Conservation (phyloP, 2,888 invertebrate genomes). For the Amiota communis region DNA sequence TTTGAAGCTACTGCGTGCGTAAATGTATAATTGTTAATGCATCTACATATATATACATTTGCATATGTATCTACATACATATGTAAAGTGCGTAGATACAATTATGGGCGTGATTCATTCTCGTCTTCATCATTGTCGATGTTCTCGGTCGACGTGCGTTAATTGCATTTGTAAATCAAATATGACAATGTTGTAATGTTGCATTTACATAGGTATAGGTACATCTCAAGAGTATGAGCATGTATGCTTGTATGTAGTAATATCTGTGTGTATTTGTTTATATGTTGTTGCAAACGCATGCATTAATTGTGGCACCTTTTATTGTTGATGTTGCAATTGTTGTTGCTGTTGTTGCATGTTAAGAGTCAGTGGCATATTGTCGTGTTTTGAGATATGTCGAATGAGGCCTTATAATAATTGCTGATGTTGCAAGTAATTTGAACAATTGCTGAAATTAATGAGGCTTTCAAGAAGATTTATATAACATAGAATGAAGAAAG, state of each 20-base stretch:
- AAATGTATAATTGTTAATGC: conserved; percentile 9
- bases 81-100: too few species aligned
- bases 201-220: conserved; percentile 46
- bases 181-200: conserved; percentile 57
- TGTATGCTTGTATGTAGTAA: conserved; percentile 61
- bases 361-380: background rate
- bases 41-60: conserved; percentile 7
- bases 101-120: too few species aligned
- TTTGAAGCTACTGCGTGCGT: background rate
- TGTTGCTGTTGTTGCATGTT: background rate
- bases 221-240: conserved; percentile 41
- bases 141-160: conserved; percentile 52
- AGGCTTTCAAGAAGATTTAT: background rate
- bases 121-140: too few species aligned
- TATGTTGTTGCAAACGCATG: conserved; percentile 33
- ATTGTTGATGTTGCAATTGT: background rate
- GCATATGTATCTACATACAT: background rate
- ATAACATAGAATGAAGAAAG: too few species aligned
- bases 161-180: conserved; percentile 67
- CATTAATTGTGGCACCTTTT: conserved; percentile 57
- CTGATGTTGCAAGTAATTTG: conserved; percentile 12
- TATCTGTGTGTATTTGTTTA: background rate
- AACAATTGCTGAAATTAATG: conserved; percentile 8
- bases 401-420: background rate
- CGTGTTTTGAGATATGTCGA: background rate